Conservation (phyloP, 2,113 vertebrate genomes). For the Lepidothrix coronata region DNA sequence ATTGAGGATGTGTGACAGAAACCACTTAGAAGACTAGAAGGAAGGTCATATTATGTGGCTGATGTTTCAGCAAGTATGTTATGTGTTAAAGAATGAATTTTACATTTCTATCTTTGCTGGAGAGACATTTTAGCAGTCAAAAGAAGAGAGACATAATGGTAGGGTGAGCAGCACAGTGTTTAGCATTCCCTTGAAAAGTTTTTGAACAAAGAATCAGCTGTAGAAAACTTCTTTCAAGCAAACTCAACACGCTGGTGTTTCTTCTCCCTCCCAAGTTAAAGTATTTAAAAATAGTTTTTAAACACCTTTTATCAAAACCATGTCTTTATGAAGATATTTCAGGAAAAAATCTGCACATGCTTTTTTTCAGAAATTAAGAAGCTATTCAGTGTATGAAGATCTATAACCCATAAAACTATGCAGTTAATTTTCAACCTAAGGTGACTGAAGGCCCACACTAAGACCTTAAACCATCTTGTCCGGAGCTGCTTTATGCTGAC, state of each 20-base stretch:
- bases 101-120: background rate
- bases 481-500: too few relatives aligned
- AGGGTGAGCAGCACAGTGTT: fast-evolving
- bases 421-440: too few relatives aligned
- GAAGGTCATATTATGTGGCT: background rate
- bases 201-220: background rate
- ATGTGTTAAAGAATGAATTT: background rate
- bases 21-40: background rate
- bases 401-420: background rate
- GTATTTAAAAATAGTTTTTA: background rate
- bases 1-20: background rate
- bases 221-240: background rate
- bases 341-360: background rate
- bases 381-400: background rate
- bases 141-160: background rate
- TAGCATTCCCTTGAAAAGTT: background rate
- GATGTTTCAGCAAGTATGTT: background rate
- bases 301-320: background rate
- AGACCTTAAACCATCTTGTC: too few relatives aligned
- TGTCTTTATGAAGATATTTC: background rate
- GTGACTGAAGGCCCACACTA: too few relatives aligned
- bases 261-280: background rate
- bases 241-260: background rate
- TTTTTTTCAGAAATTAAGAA: background rate
- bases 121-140: background rate